These are phyloP conservation scores for Xiphorhynchus elegans DNA, from an alignment of 2,113 vertebrate species.

Conservation along the genomic window DNA sequence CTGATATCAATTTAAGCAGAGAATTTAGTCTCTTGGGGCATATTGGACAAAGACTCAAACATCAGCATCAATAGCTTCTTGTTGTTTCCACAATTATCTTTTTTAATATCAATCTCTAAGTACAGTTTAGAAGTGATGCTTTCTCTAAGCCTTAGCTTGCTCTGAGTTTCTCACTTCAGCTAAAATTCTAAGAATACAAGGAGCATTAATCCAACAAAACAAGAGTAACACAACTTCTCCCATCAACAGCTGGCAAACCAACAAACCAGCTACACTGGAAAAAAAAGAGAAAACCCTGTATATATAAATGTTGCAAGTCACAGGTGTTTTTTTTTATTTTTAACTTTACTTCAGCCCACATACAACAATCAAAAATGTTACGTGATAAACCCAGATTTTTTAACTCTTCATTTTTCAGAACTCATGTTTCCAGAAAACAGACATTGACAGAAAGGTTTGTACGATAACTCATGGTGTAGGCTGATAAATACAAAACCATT, in stretches of 20 bases:
- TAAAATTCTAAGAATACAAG: not conserved
- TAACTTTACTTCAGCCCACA: not conserved
- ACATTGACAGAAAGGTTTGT: not conserved
- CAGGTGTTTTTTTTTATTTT: no score
- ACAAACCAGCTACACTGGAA: not conserved
- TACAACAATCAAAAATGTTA: not conserved
- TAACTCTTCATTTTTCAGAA: not conserved
- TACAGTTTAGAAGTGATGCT: not conserved
- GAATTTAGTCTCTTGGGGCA: not conserved
- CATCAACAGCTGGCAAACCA: not conserved
- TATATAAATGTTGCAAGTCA: not conserved
- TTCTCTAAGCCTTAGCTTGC: not conserved
- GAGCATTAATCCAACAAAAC: not conserved
- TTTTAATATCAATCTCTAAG: not conserved
- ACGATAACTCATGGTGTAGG: not conserved
- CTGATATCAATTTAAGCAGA: not conserved
- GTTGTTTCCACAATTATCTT: not conserved
- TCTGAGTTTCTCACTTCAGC: not conserved
- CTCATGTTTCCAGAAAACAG: not conserved
- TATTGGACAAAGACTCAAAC: not conserved
- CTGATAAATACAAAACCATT: not conserved
- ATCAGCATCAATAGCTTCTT: not conserved
- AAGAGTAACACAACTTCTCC: not conserved
- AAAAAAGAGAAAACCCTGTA: not conserved
- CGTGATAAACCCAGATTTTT: not conserved